phyloP scores from a whole-genome alignment of 2,888 invertebrate species.

The Diarsia mendica region DNA sequence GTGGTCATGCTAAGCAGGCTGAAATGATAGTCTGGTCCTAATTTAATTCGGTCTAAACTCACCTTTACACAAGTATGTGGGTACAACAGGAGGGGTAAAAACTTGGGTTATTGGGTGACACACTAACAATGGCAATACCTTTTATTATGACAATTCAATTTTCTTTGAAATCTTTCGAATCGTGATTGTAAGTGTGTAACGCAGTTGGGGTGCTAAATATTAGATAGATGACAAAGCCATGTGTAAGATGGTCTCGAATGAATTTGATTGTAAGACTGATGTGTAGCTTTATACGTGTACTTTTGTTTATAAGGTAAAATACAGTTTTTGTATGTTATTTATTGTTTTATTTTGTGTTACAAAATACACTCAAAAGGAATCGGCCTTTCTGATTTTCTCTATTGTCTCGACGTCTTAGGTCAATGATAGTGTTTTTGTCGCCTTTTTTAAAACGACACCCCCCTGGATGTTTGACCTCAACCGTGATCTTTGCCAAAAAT shows the following conservation, averaged over 20 bases:
- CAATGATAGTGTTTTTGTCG: background rate
- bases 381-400: too few relatives aligned
- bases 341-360: slow-evolving; percentile 15
- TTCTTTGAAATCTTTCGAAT: background rate
- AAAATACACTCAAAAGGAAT: background rate
- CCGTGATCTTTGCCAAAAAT: too few relatives aligned
- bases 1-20: too few relatives aligned
- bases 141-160: background rate
- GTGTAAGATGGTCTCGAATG: slow-evolving; percentile 20
- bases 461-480: too few relatives aligned
- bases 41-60: background rate
- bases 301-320: slow-evolving; percentile 52
- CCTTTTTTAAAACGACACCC: too few relatives aligned
- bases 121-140: background rate
- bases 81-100: background rate
- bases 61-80: background rate
- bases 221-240: background rate
- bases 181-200: background rate
- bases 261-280: slow-evolving; percentile 67
- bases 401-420: background rate
- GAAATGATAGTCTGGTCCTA: background rate
- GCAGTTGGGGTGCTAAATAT: background rate
- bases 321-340: slow-evolving; percentile 38
- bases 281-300: slow-evolving; percentile 42
- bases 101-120: background rate